phyloP scores from a whole-genome alignment of 2,888 invertebrate species.

The Nomada fabriciana region DNA sequence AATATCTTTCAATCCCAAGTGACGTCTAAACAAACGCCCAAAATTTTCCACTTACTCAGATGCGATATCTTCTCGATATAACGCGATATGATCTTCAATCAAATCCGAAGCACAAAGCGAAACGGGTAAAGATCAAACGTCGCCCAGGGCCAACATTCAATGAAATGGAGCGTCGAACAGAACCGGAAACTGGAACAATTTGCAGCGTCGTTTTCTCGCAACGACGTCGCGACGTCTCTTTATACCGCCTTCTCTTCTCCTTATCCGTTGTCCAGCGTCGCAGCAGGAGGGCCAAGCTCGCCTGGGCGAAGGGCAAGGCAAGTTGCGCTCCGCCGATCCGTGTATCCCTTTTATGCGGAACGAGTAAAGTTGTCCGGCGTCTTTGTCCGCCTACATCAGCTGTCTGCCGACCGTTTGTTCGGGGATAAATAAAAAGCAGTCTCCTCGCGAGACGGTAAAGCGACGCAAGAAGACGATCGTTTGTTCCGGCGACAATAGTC shows the following conservation, averaged over 20 bases:
- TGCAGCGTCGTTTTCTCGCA: slow-evolving; percentile 18
- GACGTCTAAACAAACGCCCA: too few species aligned
- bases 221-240: slow-evolving; percentile 8
- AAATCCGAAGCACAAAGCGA: not conserved
- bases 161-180: not conserved
- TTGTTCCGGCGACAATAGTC: slow-evolving; percentile 66
- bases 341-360: slow-evolving; percentile 65
- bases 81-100: too few species aligned
- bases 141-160: not conserved
- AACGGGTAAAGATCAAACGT: not conserved
- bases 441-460: slow-evolving; percentile 64
- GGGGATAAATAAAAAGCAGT: slow-evolving; percentile 67
- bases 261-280: slow-evolving; percentile 45
- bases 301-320: slow-evolving; percentile 50
- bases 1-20: too few species aligned
- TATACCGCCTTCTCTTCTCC: slow-evolving; percentile 1
- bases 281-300: slow-evolving; percentile 37
- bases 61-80: too few species aligned
- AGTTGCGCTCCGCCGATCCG: slow-evolving; percentile 51
- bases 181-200: slow-evolving; percentile 20
- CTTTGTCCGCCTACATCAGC: slow-evolving; percentile 73
- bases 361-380: slow-evolving; percentile 65
- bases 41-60: too few species aligned
- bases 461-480: slow-evolving; percentile 68
- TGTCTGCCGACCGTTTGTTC: slow-evolving; percentile 66